Evolutionary conservation across 2,888 invertebrate genomes (phyloP), one percentile per base, ranked within the genome.

Genomic region (Ennomos quercinarius): DNA sequence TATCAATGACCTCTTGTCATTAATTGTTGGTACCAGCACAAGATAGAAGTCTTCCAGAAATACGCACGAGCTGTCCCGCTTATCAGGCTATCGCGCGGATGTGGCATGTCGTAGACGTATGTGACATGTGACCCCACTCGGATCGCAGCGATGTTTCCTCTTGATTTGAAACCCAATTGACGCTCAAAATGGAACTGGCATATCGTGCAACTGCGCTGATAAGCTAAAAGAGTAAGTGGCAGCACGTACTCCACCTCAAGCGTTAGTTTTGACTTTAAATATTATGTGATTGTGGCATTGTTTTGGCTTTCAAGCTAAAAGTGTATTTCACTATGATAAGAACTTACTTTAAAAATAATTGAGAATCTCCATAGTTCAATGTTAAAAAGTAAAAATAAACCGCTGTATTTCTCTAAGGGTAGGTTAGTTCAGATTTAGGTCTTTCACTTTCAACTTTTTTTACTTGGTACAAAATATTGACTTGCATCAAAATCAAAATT

Each of bases 1-100:
- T 86, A 87, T 86, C 86, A 67, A 50, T 80, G 80, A 83, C 81
- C 81, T 78, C 71, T 76, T 77, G 63, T 73, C 75, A 68, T 80
- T 77, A 75, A 75, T 76, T 76, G 66, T 72, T 72, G 70, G 42
- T 76, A 71, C 72, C 73, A 68, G 67, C 62, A 74, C 53, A 72
- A 63, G 67, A 74, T 73, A 72, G 69, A 70, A 70, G 72, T 68
- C 70, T 73, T 74, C 72, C 72, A 81, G 81, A 81, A 79, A 80
- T 82, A 80, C 79, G 79, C 80, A 78, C 65, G 72, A 72, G 67
- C 60, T 75, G 67, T 66, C 68, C 70, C 74, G 60, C 70, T 76
- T 80, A 81, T 81, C 82, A 43, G 63, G 67, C 73, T 84, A 84
- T 84, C 83, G 77, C 62, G 64, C 72, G 77, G 76, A 77, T 76